Evolutionary conservation across 2,797 vertebrate genomes (phyloP).

Genomic region (Malurus leucopterus): DNA sequence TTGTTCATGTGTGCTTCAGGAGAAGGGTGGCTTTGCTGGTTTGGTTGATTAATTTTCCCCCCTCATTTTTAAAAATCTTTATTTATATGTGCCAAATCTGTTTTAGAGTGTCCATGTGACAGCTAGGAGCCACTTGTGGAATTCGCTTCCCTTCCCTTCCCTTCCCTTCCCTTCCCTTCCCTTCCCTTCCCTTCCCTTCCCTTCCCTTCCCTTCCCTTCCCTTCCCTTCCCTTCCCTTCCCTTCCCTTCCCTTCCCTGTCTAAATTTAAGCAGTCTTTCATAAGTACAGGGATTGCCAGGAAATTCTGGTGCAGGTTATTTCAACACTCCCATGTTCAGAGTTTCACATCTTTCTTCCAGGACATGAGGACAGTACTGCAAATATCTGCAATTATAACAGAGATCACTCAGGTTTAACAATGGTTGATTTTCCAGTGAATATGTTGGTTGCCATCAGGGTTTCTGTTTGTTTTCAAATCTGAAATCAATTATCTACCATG

Average conservation of each 20-base stretch:
- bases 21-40: not conserved
- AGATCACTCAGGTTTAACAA: not conserved
- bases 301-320: not conserved
- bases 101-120: not conserved
- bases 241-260: not conserved
- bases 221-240: not conserved
- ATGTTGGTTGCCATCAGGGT: not conserved
- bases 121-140: not conserved
- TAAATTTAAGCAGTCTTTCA: not conserved
- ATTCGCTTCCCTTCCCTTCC: not conserved
- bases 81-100: not conserved
- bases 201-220: not conserved
- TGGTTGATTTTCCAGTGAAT: not conserved
- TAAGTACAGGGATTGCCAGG: not conserved
- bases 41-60: not conserved
- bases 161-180: not conserved
- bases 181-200: no score
- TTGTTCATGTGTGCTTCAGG: not conserved
- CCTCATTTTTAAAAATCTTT: not conserved
- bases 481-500: conserved; percentile 14
- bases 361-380: not conserved
- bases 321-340: not conserved
- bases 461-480: conserved; percentile 23
- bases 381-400: not conserved
- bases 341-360: not conserved